These are phyloP conservation scores for Gonioctena quinquepunctata DNA, from an alignment of 1,140 invertebrate genomes.

Conservation along the genomic window DNA sequence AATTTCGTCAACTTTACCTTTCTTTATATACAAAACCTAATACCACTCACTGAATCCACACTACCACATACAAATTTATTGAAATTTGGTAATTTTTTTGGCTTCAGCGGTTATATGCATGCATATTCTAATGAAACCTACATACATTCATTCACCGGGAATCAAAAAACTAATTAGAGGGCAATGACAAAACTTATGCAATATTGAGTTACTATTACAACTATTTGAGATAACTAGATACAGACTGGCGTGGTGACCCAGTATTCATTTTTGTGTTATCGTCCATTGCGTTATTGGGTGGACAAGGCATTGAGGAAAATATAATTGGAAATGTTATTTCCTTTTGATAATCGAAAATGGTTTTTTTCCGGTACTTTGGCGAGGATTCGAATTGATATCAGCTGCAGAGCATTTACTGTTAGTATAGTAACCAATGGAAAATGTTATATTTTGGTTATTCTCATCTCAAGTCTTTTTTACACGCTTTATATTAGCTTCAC, in stretches of 20 bases:
- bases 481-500: too few relatives aligned
- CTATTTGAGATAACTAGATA: background rate
- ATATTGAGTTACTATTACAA: background rate
- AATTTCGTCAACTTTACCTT: background rate
- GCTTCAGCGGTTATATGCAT: too few relatives aligned
- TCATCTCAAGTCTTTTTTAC: too few relatives aligned
- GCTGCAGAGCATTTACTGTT: too few relatives aligned
- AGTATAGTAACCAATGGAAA: too few relatives aligned
- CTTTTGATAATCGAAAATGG: background rate
- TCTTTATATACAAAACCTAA: background rate
- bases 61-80: background rate
- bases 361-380: background rate
- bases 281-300: slow-evolving; percentile 2
- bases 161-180: too few relatives aligned
- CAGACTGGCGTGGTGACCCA: background rate
- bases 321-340: background rate
- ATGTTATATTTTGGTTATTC: too few relatives aligned
- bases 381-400: too few relatives aligned
- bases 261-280: background rate
- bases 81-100: too few relatives aligned
- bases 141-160: too few relatives aligned
- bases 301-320: background rate
- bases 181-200: slow-evolving; percentile 7
- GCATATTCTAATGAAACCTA: too few relatives aligned
- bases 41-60: background rate